Base-by-base conservation (phyloP, 2,888 invertebrate species). In the Hyposoter dolosus region DNA sequence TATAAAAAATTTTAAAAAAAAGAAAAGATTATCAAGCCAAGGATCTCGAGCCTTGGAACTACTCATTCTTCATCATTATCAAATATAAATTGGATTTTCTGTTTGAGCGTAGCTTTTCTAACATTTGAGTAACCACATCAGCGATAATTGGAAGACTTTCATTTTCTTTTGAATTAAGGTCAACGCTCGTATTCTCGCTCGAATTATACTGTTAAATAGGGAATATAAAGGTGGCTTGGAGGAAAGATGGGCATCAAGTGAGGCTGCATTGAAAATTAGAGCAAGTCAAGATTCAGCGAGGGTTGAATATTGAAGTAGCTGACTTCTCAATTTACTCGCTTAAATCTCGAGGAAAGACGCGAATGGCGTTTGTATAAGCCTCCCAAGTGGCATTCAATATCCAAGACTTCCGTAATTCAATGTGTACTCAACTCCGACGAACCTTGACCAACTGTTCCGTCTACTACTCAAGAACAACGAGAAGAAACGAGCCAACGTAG, bases 281-380 rank as follows among this genome's bases (percentile, higher is more conserved):
- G 35, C 28, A 65, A 85, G 83, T 60, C 79, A 82, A 80, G 82
- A 83, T 75, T 81, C 65, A 78, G 69, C 66, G 83, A 83, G 83
- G 82, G 72, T 83, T 71, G 83, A 83, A 84, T 86, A 87, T 86
- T 87, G 85, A 81, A 83, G 87, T 80, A 79, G 85, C 75, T 86
- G 85, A 87, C 83, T 83, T 86, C 83, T 81, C 86, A 82, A 78
- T 83, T 82, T 86, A 45, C 77, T 72, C 68, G 65, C 66, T 63
- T 66, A 53, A 65, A 72, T 69, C 83, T 75, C 40, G 60, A 78
- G 74, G 68, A 78, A 75, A 83, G 86, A 81, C 74, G 81, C 60
- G 74, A 56, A 75, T 35, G 43, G n/a, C 71, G 76, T 72, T 82
- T 75, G 71, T 45, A 17, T 45, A 74, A 75, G 82, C 60, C 17